phyloP scores from a whole-genome alignment of 2,797 vertebrate genomes.

The Antrozous pallidus region DNA sequence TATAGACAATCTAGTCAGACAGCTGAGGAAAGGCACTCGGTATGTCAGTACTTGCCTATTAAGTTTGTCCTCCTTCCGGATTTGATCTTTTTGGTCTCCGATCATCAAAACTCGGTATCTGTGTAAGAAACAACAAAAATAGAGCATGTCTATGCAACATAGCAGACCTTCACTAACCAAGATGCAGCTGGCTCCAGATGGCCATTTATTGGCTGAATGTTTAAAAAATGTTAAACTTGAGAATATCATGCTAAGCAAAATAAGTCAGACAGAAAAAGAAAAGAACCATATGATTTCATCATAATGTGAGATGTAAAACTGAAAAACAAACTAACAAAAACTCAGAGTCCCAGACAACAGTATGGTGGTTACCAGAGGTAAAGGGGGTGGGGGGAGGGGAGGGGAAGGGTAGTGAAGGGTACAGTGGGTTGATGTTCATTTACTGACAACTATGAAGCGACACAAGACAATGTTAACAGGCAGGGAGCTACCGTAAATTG shows the following conservation, averaged over 20 bases:
- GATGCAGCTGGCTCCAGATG: neutral
- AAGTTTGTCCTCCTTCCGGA: constrained; percentile 83
- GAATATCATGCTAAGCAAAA: too few relatives aligned
- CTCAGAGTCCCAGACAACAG: too few relatives aligned
- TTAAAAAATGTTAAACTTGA: neutral
- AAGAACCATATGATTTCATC: too few relatives aligned
- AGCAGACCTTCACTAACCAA: accelerated
- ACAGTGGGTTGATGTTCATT: neutral
- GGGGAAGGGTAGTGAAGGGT: too few relatives aligned
- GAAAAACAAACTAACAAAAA: too few relatives aligned
- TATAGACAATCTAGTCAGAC: neutral
- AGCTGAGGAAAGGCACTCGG: neutral
- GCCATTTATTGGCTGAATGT: neutral
- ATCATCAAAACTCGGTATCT: constrained; percentile 92
- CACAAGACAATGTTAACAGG: accelerated
- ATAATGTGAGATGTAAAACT: too few relatives aligned
- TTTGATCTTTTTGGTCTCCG: constrained; percentile 79
- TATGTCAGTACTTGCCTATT: constrained; percentile 79
- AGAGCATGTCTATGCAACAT: neutral
- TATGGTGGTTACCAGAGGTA: too few relatives aligned
- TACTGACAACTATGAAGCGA: neutral
- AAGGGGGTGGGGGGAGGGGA: too few relatives aligned
- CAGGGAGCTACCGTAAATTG: neutral
- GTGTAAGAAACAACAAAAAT: constrained; percentile 26
- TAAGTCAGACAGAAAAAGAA: too few relatives aligned